phyloP scores from a whole-genome alignment of 2,888 invertebrate species.

The Falcaria lacertinaria region DNA sequence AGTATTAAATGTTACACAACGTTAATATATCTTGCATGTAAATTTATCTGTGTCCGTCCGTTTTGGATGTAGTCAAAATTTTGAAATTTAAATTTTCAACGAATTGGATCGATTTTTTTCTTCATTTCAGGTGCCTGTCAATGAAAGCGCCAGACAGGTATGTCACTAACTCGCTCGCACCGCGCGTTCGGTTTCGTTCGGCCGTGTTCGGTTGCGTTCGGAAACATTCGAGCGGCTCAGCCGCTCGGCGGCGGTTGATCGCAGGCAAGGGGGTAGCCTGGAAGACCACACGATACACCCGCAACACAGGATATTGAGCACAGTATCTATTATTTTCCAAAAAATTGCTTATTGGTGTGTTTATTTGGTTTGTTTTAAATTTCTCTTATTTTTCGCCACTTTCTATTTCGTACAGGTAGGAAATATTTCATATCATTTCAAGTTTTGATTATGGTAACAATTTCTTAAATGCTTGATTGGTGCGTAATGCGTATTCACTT shows the following conservation, averaged over 20 bases:
- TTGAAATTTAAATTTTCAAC: conserved; percentile 79
- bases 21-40: conserved; percentile 70
- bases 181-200: conserved; percentile 71
- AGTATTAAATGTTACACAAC: conserved; percentile 13
- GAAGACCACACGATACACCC: conserved; percentile 75
- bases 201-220: conserved; percentile 71
- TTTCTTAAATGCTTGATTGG: conserved; percentile 62
- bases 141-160: conserved; percentile 88
- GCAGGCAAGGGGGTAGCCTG: conserved; percentile 74
- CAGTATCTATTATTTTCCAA: conserved; percentile 68
- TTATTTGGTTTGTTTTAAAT: conserved; percentile 52
- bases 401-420: conserved; percentile 49
- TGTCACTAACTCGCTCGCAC: conserved; percentile 72
- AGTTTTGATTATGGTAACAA: conserved; percentile 44
- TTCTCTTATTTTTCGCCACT: conserved; percentile 39
- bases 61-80: conserved; percentile 42
- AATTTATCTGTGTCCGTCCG: conserved; percentile 74
- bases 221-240: conserved; percentile 65
- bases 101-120: conserved; percentile 83
- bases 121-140: conserved; percentile 87
- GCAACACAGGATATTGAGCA: conserved; percentile 69
- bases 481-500: conserved; percentile 41
- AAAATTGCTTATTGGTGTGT: conserved; percentile 77
- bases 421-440: conserved; percentile 58
- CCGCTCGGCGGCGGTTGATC: conserved; percentile 51